Conservation (phyloP, 2,888 invertebrate genomes). For the Leptothorax acervorum region DNA sequence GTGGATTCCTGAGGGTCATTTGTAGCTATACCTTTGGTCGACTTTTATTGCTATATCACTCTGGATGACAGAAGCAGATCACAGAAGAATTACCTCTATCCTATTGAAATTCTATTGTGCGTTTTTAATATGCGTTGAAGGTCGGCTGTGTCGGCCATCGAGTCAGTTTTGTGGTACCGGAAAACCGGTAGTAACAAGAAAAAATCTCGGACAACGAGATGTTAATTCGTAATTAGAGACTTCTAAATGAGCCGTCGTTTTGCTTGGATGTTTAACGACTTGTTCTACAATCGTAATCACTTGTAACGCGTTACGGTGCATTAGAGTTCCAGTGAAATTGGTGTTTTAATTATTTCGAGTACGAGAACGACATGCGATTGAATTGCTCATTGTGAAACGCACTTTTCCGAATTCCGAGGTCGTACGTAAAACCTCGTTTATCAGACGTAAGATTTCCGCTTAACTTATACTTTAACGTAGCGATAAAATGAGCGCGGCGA, state of each 20-base stretch:
- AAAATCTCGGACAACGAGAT: neutral
- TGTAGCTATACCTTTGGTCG: too few species aligned
- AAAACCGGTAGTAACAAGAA: neutral
- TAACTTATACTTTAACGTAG: neutral
- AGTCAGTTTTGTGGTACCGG: neutral
- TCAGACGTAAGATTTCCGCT: neutral
- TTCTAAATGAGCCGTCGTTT: neutral
- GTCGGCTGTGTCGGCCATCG: neutral
- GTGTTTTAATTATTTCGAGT: neutral
- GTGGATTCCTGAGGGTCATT: too few species aligned
- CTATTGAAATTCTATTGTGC: neutral
- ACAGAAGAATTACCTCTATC: neutral
- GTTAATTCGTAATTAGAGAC: neutral
- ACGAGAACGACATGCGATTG: neutral
- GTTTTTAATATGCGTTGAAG: neutral
- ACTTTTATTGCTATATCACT: too few species aligned
- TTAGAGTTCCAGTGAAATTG: neutral
- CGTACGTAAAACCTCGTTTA: neutral
- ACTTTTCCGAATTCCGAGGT: neutral
- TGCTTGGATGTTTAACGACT: neutral
- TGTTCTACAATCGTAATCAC: too few species aligned
- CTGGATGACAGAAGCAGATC: too few species aligned
- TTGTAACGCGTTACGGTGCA: neutral
- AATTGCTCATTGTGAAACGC: neutral
- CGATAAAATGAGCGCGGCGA: neutral